Percentiles rank a stretch among this genome's conserved stretches.
These are phyloP conservation scores for Drosophila ercepeae DNA, from an alignment of 1,140 invertebrate species.

Conservation along the genomic window DNA sequence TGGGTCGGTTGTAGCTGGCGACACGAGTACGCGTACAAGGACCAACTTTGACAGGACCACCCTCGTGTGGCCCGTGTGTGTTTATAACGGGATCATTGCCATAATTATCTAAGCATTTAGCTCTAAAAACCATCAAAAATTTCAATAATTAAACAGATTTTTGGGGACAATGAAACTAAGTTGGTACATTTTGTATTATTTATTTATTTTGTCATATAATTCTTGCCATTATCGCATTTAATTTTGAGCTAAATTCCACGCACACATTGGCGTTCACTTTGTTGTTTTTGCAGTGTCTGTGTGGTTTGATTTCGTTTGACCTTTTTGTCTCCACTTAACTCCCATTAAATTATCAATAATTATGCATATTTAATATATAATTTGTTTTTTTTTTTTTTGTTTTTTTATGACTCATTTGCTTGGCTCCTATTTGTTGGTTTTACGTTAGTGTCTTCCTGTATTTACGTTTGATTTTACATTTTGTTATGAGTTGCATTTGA, in stretches of 20 bases:
- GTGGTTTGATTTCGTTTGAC: conserved; percentile 69
- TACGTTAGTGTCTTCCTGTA: conserved; percentile 64
- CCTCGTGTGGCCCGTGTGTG: conserved; percentile 9
- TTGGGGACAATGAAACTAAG: background rate
- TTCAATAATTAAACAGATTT: background rate
- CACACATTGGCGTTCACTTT: conserved; percentile 54
- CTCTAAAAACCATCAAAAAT: background rate
- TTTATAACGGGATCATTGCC: conserved; percentile 46
- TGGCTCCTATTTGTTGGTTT: conserved; percentile 14
- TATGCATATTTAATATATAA: conserved; percentile 66
- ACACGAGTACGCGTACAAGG: conserved; percentile 40
- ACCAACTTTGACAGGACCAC: conserved; percentile 32
- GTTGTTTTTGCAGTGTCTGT: conserved; percentile 44
- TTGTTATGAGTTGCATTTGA: conserved; percentile 55
- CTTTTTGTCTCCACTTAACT: conserved; percentile 64
- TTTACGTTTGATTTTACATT: conserved; percentile 79
- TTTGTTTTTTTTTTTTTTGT: conserved; percentile 13
- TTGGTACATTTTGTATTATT: conserved; percentile 47
- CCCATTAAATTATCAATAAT: conserved; percentile 64
- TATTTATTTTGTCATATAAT: conserved; percentile 79
- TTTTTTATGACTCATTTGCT: conserved; percentile 34
- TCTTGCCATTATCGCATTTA: conserved; percentile 69
- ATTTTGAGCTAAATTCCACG: conserved; percentile 76
- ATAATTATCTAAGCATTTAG: conserved; percentile 51
- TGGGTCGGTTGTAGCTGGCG: conserved; percentile 6